phyloP scores from a whole-genome alignment of 2,888 invertebrate species.

The Gnatocerus cornutus region DNA sequence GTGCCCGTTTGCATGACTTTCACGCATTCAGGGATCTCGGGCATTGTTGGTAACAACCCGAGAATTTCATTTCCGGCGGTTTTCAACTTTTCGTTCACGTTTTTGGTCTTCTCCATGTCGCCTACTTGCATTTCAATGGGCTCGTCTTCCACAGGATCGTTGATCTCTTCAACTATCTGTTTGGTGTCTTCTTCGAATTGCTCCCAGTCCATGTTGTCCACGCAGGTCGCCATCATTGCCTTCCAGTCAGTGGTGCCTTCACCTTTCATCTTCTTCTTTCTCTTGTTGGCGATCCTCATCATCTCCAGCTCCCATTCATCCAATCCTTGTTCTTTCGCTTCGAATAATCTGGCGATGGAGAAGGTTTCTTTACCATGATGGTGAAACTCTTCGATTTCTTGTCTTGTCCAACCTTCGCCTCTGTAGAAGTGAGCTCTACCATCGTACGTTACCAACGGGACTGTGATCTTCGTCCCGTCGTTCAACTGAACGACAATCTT shows the following conservation, averaged over 20 bases:
- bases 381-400: slow-evolving; percentile 72
- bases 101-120: slow-evolving; percentile 75
- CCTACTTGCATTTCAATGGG: slow-evolving; percentile 70
- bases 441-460: slow-evolving; percentile 72
- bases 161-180: slow-evolving; percentile 65
- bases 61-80: slow-evolving; percentile 73
- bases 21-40: slow-evolving; percentile 78
- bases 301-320: slow-evolving; percentile 68
- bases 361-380: slow-evolving; percentile 68
- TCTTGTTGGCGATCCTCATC: slow-evolving; percentile 66
- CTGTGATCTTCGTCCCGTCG: slow-evolving; percentile 81
- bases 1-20: slow-evolving; percentile 77
- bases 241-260: slow-evolving; percentile 67
- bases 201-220: slow-evolving; percentile 67
- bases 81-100: slow-evolving; percentile 76
- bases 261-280: slow-evolving; percentile 65
- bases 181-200: slow-evolving; percentile 68
- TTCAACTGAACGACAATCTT: slow-evolving; percentile 81
- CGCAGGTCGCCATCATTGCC: slow-evolving; percentile 64
- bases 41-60: slow-evolving; percentile 76
- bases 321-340: slow-evolving; percentile 67
- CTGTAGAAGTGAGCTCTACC: slow-evolving; percentile 75
- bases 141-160: slow-evolving; percentile 71
- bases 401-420: slow-evolving; percentile 82
- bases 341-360: slow-evolving; percentile 78